Evolutionary conservation across 2,113 vertebrate genomes (phyloP).

Genomic region (Athene noctua): DNA sequence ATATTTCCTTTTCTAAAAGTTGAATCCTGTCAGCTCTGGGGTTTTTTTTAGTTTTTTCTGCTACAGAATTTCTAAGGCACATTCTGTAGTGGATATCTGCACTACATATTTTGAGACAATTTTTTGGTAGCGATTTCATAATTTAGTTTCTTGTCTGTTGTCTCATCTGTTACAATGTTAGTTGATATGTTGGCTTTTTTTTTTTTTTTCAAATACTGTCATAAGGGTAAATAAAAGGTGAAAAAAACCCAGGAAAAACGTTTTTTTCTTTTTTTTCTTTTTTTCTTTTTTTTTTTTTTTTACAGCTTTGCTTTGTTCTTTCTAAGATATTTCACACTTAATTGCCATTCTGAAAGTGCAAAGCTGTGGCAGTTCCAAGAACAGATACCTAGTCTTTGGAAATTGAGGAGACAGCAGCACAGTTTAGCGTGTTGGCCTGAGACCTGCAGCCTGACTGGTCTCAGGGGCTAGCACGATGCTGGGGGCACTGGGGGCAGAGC

Average conservation of each 20-base stretch:
- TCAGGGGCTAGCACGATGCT: accelerated
- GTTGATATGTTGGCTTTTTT: background rate
- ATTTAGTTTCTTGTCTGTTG: background rate
- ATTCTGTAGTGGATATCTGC: background rate
- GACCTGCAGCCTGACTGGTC: background rate
- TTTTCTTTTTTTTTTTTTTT: background rate
- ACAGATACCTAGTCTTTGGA: background rate
- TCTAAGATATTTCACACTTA: background rate
- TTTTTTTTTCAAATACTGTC: background rate
- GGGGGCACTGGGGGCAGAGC: background rate
- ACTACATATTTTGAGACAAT: background rate
- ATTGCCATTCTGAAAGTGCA: background rate
- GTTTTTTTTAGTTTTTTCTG: background rate
- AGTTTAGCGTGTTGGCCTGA: background rate
- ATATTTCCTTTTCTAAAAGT: background rate
- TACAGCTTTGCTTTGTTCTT: background rate
- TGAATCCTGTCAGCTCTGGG: background rate
- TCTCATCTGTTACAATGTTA: background rate
- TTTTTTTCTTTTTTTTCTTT: background rate
- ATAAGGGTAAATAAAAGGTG: background rate
- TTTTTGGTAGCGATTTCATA: background rate
- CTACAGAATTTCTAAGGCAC: background rate
- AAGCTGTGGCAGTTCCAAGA: background rate
- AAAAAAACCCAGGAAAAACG: background rate
- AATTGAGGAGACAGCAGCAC: background rate